Percentiles rank a stretch among this genome's conserved stretches.
These are phyloP conservation scores for Protaetia brevitarsis DNA, from an alignment of 1,140 invertebrate genomes.

Conservation along the genomic window DNA sequence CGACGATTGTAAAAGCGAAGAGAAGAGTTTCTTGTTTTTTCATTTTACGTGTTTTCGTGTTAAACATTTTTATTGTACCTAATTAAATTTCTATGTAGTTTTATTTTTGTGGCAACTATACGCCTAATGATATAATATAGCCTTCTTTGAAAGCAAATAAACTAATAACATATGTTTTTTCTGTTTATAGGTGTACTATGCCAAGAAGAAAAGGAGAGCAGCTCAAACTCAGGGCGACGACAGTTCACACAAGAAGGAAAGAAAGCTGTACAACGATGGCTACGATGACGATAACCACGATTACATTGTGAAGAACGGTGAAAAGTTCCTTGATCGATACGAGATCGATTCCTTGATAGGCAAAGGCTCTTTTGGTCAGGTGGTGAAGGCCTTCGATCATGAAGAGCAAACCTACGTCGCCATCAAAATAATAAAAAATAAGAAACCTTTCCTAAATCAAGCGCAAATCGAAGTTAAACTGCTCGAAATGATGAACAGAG, in stretches of 20 bases:
- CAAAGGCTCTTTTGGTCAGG: slow-evolving; percentile 94
- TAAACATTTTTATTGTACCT: no score
- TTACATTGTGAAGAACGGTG: slow-evolving; percentile 98
- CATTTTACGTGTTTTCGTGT: no score
- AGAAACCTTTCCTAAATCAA: slow-evolving; percentile 99
- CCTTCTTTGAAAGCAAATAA: no score
- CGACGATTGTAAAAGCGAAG: no score
- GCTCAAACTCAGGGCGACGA: slow-evolving; percentile 92
- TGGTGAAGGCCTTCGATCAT: slow-evolving; percentile 98
- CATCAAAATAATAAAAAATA: slow-evolving; percentile 99
- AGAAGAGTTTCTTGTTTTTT: no score
- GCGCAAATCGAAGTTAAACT: slow-evolving; percentile 99
- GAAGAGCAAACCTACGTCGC: slow-evolving; percentile 97
- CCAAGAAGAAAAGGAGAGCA: slow-evolving; percentile 93
- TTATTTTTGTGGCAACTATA: no score
- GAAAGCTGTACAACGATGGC: slow-evolving; percentile 95
- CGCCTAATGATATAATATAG: not conserved
- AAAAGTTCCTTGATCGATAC: slow-evolving; percentile 98
- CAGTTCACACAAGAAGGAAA: slow-evolving; percentile 87
- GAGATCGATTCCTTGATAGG: slow-evolving; percentile 99
- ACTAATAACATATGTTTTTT: no score
- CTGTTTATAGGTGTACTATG: slow-evolving; percentile 94
- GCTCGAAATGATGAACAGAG: slow-evolving; percentile 99
- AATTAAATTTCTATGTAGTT: not conserved
- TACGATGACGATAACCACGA: slow-evolving; percentile 99